These are phyloP conservation scores for Penelope pileata DNA, from an alignment of 2,113 vertebrate species.

Conservation along the genomic window DNA sequence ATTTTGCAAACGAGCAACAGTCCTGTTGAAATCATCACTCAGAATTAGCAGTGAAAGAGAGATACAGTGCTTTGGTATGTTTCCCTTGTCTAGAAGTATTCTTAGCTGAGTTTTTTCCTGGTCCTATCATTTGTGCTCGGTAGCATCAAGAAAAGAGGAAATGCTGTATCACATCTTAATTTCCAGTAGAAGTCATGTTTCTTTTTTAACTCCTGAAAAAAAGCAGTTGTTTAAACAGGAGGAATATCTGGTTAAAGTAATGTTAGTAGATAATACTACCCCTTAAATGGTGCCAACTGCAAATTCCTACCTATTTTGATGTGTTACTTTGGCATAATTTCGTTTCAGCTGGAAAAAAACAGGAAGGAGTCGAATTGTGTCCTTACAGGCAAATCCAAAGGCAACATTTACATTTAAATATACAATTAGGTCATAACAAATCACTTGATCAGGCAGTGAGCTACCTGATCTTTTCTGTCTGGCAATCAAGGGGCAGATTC, in stretches of 20 bases:
- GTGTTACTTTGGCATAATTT: conserved; percentile 14
- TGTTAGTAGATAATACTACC: background rate
- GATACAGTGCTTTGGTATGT: background rate
- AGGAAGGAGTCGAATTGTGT: background rate
- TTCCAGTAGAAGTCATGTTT: background rate
- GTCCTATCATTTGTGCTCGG: background rate
- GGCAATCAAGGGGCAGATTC: conserved; percentile 35
- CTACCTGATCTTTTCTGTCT: conserved; percentile 19
- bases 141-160: background rate
- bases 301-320: conserved; percentile 31
- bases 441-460: conserved; percentile 3
- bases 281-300: conserved; percentile 10
- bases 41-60: background rate
- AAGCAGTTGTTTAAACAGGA: background rate
- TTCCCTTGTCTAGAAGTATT: background rate
- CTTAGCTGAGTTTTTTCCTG: background rate
- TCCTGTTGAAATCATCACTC: background rate
- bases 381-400: conserved; percentile 10
- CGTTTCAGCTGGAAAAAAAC: background rate
- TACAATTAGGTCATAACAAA: conserved; percentile 13
- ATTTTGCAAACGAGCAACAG: background rate
- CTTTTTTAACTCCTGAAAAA: background rate
- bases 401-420: conserved; percentile 42
- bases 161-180: background rate
- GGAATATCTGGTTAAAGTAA: background rate